Evolutionary conservation across 2,888 invertebrate genomes (phyloP).

Genomic region (Tetanocera ferruginea): DNA sequence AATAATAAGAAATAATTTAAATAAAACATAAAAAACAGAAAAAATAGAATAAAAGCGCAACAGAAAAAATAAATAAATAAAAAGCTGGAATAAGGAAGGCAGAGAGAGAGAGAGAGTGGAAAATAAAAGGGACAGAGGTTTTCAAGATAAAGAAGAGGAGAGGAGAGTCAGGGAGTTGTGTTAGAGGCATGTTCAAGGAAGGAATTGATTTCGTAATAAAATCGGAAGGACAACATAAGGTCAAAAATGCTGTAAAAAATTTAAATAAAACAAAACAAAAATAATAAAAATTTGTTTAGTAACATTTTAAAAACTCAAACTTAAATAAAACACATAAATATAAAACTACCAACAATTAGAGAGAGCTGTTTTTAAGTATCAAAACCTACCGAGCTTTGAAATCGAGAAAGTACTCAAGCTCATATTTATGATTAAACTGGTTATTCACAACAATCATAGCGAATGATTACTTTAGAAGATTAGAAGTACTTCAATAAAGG

Average conservation of each 20-base stretch:
- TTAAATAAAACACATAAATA: no score
- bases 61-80: slow-evolving; percentile 38
- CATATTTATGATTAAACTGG: no score
- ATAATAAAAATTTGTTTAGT: background rate
- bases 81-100: slow-evolving; percentile 34
- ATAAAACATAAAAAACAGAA: slow-evolving; percentile 39
- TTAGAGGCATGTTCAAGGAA: background rate
- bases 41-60: background rate
- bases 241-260: background rate
- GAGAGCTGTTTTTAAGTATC: no score
- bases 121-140: background rate
- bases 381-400: no score
- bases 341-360: no score
- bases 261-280: background rate
- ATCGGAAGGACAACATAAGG: background rate
- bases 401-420: no score
- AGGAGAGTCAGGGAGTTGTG: background rate
- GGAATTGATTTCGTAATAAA: background rate
- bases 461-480: no score
- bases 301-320: no score
- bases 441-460: no score
- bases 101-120: background rate
- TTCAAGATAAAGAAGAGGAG: background rate
- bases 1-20: slow-evolving; percentile 69
- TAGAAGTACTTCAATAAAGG: no score